Conservation (phyloP, 2,113 vertebrate species). For the Galemys pyrenaicus region DNA sequence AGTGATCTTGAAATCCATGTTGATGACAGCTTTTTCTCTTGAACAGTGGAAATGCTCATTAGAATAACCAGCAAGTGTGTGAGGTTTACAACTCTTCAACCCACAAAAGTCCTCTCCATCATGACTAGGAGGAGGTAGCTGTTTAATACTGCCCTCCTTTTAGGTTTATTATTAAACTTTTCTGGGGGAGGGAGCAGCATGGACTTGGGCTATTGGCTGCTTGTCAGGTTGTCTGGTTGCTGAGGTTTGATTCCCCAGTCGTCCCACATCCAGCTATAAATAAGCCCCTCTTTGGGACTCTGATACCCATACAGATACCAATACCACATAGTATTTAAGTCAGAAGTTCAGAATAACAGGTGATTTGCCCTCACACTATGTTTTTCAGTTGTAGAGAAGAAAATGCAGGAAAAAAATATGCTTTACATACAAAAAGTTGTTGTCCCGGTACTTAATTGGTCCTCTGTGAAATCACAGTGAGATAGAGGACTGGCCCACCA, state of each 20-base stretch:
- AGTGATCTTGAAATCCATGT: not conserved
- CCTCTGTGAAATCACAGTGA: not conserved
- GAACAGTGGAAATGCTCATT: not conserved
- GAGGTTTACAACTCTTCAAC: not conserved
- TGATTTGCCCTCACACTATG: not conserved
- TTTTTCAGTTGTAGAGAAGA: not conserved
- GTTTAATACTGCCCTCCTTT: not conserved
- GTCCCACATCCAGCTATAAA: not conserved
- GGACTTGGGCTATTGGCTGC: not conserved
- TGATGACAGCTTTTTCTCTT: not conserved
- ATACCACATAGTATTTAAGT: not conserved
- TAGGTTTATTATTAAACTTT: not conserved
- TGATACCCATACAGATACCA: not conserved
- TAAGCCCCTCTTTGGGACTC: not conserved
- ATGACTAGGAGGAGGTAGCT: not conserved
- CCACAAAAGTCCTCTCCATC: not conserved
- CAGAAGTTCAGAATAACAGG: not conserved
- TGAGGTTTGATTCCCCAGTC: not conserved
- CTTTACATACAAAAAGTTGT: not conserved
- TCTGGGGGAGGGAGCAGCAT: not conserved
- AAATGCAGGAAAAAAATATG: not conserved
- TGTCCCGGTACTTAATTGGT: not conserved
- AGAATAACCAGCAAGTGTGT: not conserved
- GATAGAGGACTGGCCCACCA: not conserved
- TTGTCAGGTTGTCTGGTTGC: not conserved